phyloP scores from a whole-genome alignment of 2,888 invertebrate species.

The Drosophila quasianomalipes region DNA sequence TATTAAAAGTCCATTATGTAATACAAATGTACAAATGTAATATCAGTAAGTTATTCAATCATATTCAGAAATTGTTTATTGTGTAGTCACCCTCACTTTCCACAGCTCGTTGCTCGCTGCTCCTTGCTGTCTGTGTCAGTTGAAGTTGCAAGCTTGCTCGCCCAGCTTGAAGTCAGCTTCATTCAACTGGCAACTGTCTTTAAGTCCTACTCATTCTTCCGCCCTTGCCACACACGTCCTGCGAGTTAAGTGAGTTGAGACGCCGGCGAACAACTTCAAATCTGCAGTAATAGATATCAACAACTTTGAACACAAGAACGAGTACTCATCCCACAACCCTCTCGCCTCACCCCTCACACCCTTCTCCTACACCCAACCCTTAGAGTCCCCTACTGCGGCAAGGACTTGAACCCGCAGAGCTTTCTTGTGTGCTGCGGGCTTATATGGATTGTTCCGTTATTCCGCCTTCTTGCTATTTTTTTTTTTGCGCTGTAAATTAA shows the following conservation, averaged over 20 bases:
- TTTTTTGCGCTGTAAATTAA: constrained; percentile 62
- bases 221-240: constrained; percentile 28
- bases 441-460: constrained; percentile 65
- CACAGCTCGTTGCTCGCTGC: constrained; percentile 7
- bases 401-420: constrained; percentile 14
- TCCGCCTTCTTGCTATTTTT: not conserved
- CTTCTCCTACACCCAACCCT: not conserved
- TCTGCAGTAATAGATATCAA: constrained; percentile 80
- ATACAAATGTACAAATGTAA: not conserved
- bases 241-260: constrained; percentile 73
- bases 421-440: constrained; percentile 35
- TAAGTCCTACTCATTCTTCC: constrained; percentile 34
- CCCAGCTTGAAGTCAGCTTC: constrained; percentile 56
- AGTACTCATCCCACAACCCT: not conserved
- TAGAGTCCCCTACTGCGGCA: constrained; percentile 8
- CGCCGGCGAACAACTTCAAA: constrained; percentile 74
- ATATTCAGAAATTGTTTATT: not conserved
- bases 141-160: constrained; percentile 35
- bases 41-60: not conserved
- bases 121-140: constrained; percentile 18
- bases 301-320: constrained; percentile 64
- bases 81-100: not conserved
- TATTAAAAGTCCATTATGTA: not conserved
- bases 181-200: constrained; percentile 74
- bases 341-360: not conserved